A percentile compares a stretch with the other conserved stretches of the same genome.
phyloP scores from a whole-genome alignment of 2,888 invertebrate genomes.

The Ypsolopha sequella region DNA sequence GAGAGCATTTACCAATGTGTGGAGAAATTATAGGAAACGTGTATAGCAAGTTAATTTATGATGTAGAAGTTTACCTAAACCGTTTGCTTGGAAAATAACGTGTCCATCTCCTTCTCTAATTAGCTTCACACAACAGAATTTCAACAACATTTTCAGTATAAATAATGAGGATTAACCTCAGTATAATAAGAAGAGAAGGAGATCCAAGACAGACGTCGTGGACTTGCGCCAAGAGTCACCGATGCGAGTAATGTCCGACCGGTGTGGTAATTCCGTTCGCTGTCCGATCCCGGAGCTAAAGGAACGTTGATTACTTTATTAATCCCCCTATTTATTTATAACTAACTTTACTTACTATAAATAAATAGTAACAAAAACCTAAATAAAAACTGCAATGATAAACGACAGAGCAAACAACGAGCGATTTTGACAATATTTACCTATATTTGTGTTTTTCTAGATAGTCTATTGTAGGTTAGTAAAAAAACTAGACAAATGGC shows the following conservation, averaged over 20 bases:
- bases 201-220: slow-evolving; percentile 37
- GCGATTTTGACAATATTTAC: no score
- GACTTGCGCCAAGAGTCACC: slow-evolving; percentile 46
- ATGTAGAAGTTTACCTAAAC: no score
- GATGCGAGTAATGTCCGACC: slow-evolving; percentile 15
- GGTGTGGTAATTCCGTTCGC: background rate
- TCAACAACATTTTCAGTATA: background rate
- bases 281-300: background rate
- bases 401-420: no score
- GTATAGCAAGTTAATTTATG: no score
- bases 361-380: no score
- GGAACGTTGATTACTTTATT: background rate
- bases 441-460: no score
- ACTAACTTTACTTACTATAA: background rate
- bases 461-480: no score
- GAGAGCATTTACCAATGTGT: no score
- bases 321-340: background rate
- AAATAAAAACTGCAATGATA: no score
- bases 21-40: no score
- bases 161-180: background rate
- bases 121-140: background rate
- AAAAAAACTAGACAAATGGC: no score
- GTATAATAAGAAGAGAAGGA: background rate
- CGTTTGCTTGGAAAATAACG: no score
- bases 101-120: background rate